Evolutionary conservation across 2,797 vertebrate genomes (phyloP), one percentile per base, ranked within the genome.

Genomic region (Gymnothorax javanicus): DNA sequence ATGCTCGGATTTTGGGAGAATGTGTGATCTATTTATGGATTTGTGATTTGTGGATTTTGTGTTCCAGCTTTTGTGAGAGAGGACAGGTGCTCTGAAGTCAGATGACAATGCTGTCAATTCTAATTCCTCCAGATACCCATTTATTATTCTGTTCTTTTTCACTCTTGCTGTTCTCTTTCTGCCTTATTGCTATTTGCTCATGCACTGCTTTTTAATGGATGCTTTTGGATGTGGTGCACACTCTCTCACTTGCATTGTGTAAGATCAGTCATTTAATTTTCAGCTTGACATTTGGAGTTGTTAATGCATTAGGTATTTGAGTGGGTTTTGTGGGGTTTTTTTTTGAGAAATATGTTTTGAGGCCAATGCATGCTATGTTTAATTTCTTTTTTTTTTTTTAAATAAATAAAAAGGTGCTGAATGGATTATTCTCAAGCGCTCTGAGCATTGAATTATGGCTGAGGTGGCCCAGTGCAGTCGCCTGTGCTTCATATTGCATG

Each of bases 401-500:
- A 60, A n/a, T 17, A 83, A 79, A 82, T 20, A 67, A 15, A 69
- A 69, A 69, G 20, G 11, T 57, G 20, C 52, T 56, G 77, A 56
- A 81, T 83, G n/a, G 59, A 82, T 82, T 57, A 64, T 82, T 82
- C 59, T 69, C 86, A 73, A 59, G 62, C 50, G 15, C 62, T 27
- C 62, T 71, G 64, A 82, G 43, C 25, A 17, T 71, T 17, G 54
- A 83, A 83, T 82, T 82, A 73, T 58, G 56, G 15, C 17, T 17
- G 62, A 83, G 52, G 54, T 23, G 57, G 27, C 25, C 33, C 57
- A 89, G 93, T 91, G 88, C 90, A 91, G 88, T 91, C 81, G 90
- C 75, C 90, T 92, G 88, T 82, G 85, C 90, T 90, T 84, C 88
- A 87, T 85, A 88, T 90, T 85, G 90, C 89, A 92, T 94, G 91